These are phyloP conservation scores for Metalampra italica DNA, from an alignment of 2,888 invertebrate species.

Conservation along the genomic window DNA sequence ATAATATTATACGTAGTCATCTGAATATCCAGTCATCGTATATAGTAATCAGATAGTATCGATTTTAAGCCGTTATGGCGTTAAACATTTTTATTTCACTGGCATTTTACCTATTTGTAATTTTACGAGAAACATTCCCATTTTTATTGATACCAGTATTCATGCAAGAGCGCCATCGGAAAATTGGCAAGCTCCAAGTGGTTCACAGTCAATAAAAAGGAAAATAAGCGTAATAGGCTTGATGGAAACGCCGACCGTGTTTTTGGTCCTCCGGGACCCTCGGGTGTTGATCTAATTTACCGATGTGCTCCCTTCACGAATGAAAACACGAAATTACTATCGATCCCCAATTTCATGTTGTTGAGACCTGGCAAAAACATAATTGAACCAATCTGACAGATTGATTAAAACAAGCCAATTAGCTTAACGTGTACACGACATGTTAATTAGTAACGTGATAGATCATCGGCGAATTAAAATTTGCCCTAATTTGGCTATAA, in stretches of 20 bases:
- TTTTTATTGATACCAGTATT: slow-evolving; percentile 29
- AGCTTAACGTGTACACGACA: slow-evolving; percentile 31
- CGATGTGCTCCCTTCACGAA: slow-evolving; percentile 23
- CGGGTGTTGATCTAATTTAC: slow-evolving; percentile 49
- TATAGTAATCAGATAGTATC: no score
- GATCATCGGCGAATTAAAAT: slow-evolving; percentile 26
- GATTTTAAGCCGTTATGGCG: no score
- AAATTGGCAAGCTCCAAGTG: slow-evolving; percentile 27
- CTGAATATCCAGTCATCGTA: no score
- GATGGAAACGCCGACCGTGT: slow-evolving; percentile 38
- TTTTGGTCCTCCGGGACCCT: slow-evolving; percentile 33
- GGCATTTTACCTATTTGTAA: neutral
- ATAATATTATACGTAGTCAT: no score
- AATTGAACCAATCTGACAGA: slow-evolving; percentile 7
- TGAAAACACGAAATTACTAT: slow-evolving; percentile 29
- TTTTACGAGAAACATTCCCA: slow-evolving; percentile 7
- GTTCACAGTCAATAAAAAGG: slow-evolving; percentile 42
- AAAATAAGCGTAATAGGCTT: slow-evolving; percentile 45
- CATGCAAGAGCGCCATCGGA: slow-evolving; percentile 28
- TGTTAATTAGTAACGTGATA: slow-evolving; percentile 48
- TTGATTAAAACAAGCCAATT: slow-evolving; percentile 34
- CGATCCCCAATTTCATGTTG: slow-evolving; percentile 12
- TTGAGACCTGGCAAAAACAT: slow-evolving; percentile 9
- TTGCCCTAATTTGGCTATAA: slow-evolving; percentile 5
- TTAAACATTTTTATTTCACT: no score